Conservation (phyloP, 1,140 invertebrate species). For the Leucophenga varia region DNA sequence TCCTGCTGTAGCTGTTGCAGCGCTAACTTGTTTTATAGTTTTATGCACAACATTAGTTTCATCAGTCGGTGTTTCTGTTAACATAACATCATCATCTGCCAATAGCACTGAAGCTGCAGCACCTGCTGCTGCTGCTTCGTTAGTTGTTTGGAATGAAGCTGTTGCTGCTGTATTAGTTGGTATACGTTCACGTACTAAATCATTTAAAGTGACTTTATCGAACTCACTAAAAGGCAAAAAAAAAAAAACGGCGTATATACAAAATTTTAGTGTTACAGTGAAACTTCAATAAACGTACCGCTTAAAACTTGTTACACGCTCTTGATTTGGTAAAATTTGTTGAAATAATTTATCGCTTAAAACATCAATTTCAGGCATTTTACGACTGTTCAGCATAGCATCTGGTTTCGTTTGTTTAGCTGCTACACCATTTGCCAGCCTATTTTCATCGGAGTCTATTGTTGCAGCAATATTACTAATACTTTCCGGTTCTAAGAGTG, state of each 20-base stretch:
- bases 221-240: constrained; percentile 56
- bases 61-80: too few relatives aligned
- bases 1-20: background rate
- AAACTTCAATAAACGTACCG: constrained; percentile 11
- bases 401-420: constrained; percentile 11
- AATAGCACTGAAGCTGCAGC: background rate
- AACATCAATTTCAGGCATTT: constrained; percentile 46
- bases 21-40: too few relatives aligned
- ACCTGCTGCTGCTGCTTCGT: too few relatives aligned
- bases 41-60: too few relatives aligned
- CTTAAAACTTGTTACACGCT: constrained; percentile 42
- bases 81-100: too few relatives aligned
- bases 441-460: too few relatives aligned
- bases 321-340: constrained; percentile 27
- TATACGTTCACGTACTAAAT: constrained; percentile 36
- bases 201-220: constrained; percentile 73
- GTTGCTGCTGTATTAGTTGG: constrained; percentile 10
- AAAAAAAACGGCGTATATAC: background rate
- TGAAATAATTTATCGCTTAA: constrained; percentile 48
- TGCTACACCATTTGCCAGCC: background rate
- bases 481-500: too few relatives aligned
- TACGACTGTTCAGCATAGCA: constrained; percentile 17
- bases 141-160: background rate
- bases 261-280: background rate
- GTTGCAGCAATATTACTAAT: too few relatives aligned